These are phyloP conservation scores for Spea hammondii DNA, from an alignment of 2,797 vertebrate species.

Conservation along the genomic window DNA sequence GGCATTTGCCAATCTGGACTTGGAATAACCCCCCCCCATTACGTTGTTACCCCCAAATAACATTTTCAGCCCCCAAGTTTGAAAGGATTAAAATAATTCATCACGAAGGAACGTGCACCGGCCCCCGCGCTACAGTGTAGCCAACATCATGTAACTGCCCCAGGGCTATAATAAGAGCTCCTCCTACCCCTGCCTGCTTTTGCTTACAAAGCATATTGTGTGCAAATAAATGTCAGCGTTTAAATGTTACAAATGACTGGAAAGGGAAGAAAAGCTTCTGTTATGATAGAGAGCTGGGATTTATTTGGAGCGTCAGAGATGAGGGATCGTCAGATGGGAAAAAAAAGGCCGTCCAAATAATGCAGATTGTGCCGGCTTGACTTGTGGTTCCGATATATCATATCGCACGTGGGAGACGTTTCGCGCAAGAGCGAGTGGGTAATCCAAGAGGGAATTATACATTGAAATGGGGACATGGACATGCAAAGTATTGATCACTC, in stretches of 20 bases:
- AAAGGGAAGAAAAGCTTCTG: neutral
- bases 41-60: too few species aligned
- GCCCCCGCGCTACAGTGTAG: too few species aligned
- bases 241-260: neutral
- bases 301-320: slow-evolving; percentile 11
- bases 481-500: too few species aligned
- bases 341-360: neutral
- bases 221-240: neutral
- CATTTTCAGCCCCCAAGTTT: too few species aligned
- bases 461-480: neutral
- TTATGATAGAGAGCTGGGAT: neutral
- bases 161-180: too few species aligned
- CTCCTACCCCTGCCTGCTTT: neutral
- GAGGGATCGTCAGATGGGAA: neutral
- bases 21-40: too few species aligned
- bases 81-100: too few species aligned
- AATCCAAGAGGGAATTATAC: neutral
- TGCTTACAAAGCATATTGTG: neutral
- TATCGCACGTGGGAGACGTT: neutral
- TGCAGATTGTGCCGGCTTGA: slow-evolving; percentile 26
- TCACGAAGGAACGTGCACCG: too few species aligned
- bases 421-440: neutral
- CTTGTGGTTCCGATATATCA: slow-evolving; percentile 30
- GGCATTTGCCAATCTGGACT: too few species aligned
- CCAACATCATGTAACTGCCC: too few species aligned